These are phyloP conservation scores for Lepidocolaptes lacrymiger DNA, from an alignment of 2,797 vertebrate genomes.

Conservation along the genomic window DNA sequence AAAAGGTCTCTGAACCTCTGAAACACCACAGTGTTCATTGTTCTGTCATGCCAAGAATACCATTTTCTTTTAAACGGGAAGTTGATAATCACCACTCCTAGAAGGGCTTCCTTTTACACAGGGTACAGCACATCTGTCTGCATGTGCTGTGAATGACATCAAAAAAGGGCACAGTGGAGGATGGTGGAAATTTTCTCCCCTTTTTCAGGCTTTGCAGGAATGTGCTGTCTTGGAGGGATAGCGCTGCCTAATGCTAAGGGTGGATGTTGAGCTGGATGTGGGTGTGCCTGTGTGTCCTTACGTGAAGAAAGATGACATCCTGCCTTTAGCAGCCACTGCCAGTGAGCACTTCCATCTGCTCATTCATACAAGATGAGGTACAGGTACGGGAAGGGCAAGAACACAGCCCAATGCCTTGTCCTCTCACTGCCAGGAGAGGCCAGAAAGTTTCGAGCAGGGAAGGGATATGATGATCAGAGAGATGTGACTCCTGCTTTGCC, in stretches of 20 bases:
- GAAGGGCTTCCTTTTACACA: not conserved
- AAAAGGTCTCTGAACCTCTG: not conserved
- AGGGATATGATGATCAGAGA: not conserved
- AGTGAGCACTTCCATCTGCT: not conserved
- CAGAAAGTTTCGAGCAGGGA: not conserved
- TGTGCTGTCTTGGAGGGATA: not conserved
- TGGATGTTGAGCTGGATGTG: not conserved
- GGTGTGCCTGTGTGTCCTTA: rapidly evolving
- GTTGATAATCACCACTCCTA: not conserved
- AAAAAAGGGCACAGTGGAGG: not conserved
- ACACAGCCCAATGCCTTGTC: rapidly evolving
- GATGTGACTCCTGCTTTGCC: not conserved
- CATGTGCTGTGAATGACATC: not conserved
- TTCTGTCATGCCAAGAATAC: not conserved
- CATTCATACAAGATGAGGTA: not conserved
- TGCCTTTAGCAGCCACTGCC: not conserved
- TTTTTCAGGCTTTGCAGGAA: not conserved
- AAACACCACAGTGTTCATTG: not conserved
- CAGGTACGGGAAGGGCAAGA: not conserved
- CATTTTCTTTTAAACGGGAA: not conserved
- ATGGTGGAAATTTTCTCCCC: not conserved
- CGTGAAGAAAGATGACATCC: not conserved
- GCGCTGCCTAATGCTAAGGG: not conserved
- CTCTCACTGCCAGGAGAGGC: not conserved
- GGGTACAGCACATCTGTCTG: not conserved